Evolutionary conservation across 1,140 invertebrate species (phyloP).

Genomic region (Nasonia vitripennis): DNA sequence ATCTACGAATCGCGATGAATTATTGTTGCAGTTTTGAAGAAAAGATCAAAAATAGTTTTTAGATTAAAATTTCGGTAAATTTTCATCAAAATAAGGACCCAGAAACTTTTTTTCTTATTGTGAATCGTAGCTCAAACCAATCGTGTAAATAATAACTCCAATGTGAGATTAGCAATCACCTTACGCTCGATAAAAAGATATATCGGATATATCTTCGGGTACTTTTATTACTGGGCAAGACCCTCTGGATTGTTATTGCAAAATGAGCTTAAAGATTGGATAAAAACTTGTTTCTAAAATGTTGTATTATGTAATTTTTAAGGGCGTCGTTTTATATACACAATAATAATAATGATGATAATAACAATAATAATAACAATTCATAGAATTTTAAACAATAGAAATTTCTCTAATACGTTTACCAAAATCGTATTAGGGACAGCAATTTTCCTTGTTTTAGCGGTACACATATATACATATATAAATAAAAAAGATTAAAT

Average conservation of each 20-base stretch:
- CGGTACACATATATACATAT: background rate
- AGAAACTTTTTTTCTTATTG: background rate
- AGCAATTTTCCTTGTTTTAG: background rate
- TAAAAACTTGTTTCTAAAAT: background rate
- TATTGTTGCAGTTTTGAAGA: background rate
- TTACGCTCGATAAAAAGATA: background rate
- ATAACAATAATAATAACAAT: background rate
- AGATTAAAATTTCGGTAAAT: background rate
- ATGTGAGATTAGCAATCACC: background rate
- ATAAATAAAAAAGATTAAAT: background rate
- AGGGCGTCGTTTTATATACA: background rate
- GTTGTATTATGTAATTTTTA: background rate
- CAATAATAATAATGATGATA: background rate
- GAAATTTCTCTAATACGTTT: too few relatives aligned
- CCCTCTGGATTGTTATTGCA: background rate
- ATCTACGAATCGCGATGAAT: background rate
- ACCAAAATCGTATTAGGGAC: too few relatives aligned
- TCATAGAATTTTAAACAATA: background rate
- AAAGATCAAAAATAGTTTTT: background rate
- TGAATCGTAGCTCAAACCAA: background rate
- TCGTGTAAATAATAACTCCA: background rate
- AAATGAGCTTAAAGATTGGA: background rate
- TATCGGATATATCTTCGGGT: slow-evolving; percentile 9
- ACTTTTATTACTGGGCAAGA: background rate
- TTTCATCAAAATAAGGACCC: background rate